A percentile compares a stretch with the other conserved stretches of the same genome.
These are phyloP conservation scores for Litoditis marina DNA, from an alignment of 2,888 invertebrate genomes.

Conservation along the genomic window DNA sequence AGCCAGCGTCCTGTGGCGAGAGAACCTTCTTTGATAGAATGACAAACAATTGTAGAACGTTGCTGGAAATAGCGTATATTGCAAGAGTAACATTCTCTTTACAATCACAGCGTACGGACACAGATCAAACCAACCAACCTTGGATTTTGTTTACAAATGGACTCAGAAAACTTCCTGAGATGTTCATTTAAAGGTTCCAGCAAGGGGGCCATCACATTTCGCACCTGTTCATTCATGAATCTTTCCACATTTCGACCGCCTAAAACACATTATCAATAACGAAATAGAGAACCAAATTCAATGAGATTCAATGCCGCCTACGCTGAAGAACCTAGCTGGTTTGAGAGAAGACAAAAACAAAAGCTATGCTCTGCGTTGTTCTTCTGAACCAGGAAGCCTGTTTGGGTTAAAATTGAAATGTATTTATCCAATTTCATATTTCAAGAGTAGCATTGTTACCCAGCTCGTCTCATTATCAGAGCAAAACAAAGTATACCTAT, in stretches of 20 bases:
- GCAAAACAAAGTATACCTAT: constrained; percentile 11
- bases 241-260: constrained; percentile 44
- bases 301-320: too few species aligned
- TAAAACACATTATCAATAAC: constrained; percentile 2
- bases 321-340: too few species aligned
- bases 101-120: background rate
- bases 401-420: too few species aligned
- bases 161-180: constrained; percentile 78
- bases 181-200: constrained; percentile 85
- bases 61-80: constrained; percentile 69
- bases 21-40: constrained; percentile 77
- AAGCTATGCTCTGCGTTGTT: too few species aligned
- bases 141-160: constrained; percentile 68
- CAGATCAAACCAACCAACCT: constrained; percentile 14
- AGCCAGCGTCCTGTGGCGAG: constrained; percentile 78
- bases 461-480: background rate
- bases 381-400: too few species aligned
- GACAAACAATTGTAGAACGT: constrained; percentile 88
- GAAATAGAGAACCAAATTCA: background rate
- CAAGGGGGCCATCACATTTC: constrained; percentile 78
- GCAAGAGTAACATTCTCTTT: too few species aligned
- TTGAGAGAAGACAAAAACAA: too few species aligned
- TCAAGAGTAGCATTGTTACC: too few species aligned
- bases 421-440: too few species aligned
- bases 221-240: constrained; percentile 65